Base-by-base conservation (phyloP, 2,888 invertebrate species). In the Aquatica leii region DNA sequence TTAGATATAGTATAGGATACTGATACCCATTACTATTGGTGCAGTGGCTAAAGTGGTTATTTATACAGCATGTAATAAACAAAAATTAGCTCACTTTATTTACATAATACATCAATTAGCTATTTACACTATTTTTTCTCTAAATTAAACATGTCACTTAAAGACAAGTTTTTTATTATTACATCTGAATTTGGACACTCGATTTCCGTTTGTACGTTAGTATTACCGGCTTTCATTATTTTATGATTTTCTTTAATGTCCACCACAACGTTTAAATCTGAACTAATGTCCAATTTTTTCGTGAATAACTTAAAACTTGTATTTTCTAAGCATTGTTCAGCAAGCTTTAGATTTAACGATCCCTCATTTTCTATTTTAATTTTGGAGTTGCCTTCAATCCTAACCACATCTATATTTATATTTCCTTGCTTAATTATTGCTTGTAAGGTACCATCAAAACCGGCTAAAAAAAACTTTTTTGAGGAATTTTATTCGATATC, bases 401-500 rank as follows among this genome's bases (percentile, higher is more conserved):
- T 74, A 1, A 79, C 76, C 2, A 81, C 57, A 56, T 81, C 78
- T 54, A 81, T 75, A 64, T 78, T 76, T 1, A 78, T 76, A 48
- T 70, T 59, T 37, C 79, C 80, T 24, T 74, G 71, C 53, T 72
- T 73, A 50, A 81, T 51, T 8, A 69, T 55, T 1, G 78, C 73
- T 31, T 73, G 71, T 12, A 81, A 62, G 21, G 76, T 74, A 8
- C 82, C 82, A 70, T 82, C 81, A 56, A 81, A 75, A 43, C 81
- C 79, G 65, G 74, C 81, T 82, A 62, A 60, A 76, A 76, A 37
- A n/a, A 49, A 12, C 35, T 49, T 17, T 17, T 50, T 18, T 24
- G 11, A 37, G 15, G 9, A 43, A 0, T 21, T 20, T 14, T 62
- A 59, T 68, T 68, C n/a, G n/a, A n/a, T n/a, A n/a, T n/a, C n/a